Evolutionary conservation across 1,140 invertebrate genomes (phyloP).

Genomic region (Hormaphis cornu): DNA sequence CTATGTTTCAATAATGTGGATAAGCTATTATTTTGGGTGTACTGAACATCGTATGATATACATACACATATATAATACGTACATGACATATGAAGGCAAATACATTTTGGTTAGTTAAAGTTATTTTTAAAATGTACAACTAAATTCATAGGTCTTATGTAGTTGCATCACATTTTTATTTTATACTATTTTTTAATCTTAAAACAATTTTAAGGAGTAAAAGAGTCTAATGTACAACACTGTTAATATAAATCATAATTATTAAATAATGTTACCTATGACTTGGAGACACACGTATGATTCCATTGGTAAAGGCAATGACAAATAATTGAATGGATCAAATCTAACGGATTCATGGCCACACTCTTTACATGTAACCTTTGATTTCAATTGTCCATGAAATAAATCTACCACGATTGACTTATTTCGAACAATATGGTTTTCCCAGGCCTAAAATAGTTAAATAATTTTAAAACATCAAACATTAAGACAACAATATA

Average conservation of each 20-base stretch:
- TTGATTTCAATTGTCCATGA: conserved; percentile 81
- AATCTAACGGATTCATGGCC: conserved; percentile 71
- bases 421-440: conserved; percentile 65
- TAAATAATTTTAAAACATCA: conserved; percentile 33
- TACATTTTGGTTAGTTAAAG: no score
- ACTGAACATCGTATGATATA: no score
- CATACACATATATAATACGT: no score
- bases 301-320: conserved; percentile 74
- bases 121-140: no score
- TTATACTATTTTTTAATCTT: no score
- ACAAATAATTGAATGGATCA: conserved; percentile 80
- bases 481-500: neutral
- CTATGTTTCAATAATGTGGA: no score
- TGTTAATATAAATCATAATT: neutral
- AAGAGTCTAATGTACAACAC: no score
- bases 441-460: conserved; percentile 59
- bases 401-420: conserved; percentile 83
- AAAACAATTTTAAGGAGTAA: no score
- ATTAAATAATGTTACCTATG: conserved; percentile 47
- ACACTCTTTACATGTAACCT: conserved; percentile 69
- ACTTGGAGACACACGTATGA: conserved; percentile 62
- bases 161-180: no score
- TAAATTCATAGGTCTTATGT: no score
- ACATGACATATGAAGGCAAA: no score
- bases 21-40: no score